Evolutionary conservation across 2,113 vertebrate species (phyloP).

Genomic region (Mesitornis unicolor): DNA sequence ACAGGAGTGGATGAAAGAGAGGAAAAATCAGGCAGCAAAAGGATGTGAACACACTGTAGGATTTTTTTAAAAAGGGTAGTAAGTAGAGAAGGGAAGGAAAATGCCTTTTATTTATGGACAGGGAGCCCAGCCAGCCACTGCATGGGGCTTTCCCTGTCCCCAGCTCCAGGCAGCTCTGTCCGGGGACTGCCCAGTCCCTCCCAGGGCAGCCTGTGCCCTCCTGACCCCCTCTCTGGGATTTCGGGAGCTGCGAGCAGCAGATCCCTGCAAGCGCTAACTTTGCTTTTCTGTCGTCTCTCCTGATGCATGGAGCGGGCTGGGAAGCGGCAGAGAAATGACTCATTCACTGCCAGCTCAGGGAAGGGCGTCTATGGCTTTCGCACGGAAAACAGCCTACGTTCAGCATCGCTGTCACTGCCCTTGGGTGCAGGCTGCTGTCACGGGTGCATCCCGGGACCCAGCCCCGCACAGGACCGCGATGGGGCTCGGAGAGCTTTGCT

Average conservation of each 20-base stretch:
- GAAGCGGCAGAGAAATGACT: slow-evolving; percentile 43
- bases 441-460: fast-evolving
- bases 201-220: neutral
- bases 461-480: fast-evolving
- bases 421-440: fast-evolving
- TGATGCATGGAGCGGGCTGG: neutral
- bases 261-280: neutral
- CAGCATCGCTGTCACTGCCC: neutral
- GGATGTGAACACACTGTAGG: neutral
- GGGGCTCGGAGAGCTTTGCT: neutral
- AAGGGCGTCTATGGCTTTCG: neutral
- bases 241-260: fast-evolving
- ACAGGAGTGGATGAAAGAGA: neutral
- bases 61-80: fast-evolving
- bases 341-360: slow-evolving; percentile 39
- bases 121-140: neutral
- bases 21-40: neutral
- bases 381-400: neutral
- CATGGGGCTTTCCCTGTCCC: fast-evolving
- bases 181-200: neutral
- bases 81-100: neutral
- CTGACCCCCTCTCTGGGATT: neutral
- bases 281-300: neutral
- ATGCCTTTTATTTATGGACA: neutral
- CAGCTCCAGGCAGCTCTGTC: neutral